phyloP scores from a whole-genome alignment of 92 coral and sea anemone species.

The Muricea muricata region DNA sequence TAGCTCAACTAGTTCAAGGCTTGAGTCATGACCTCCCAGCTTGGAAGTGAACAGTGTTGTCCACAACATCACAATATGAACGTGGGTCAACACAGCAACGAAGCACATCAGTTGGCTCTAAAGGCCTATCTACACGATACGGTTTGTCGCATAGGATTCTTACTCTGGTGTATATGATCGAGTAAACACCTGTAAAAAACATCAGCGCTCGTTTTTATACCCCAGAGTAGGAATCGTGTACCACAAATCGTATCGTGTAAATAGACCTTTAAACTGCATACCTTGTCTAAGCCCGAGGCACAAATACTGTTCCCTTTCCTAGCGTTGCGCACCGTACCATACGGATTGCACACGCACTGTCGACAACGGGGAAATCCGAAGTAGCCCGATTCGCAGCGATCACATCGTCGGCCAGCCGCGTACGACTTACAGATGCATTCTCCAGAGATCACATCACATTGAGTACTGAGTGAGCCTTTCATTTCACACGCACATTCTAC shows the following conservation, averaged over 20 bases:
- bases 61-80: too few species aligned
- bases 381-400: slow-evolving; percentile 78
- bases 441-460: slow-evolving; percentile 75
- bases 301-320: slow-evolving; percentile 56
- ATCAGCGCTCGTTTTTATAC: too few species aligned
- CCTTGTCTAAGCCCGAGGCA: slow-evolving; percentile 56
- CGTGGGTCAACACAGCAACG: too few species aligned
- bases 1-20: too few species aligned
- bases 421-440: slow-evolving; percentile 74
- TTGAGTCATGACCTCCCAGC: too few species aligned
- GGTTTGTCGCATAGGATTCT: too few species aligned
- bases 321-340: slow-evolving; percentile 58
- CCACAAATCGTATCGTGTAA: neutral
- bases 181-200: too few species aligned
- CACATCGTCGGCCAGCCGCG: slow-evolving; percentile 79
- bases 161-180: too few species aligned
- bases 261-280: neutral
- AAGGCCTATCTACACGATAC: too few species aligned
- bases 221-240: too few species aligned
- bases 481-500: slow-evolving; percentile 83
- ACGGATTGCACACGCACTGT: slow-evolving; percentile 79
- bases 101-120: too few species aligned
- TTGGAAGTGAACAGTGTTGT: too few species aligned
- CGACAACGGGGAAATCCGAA: slow-evolving; percentile 86
- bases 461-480: slow-evolving; percentile 64